These are phyloP conservation scores for Cephalopachus bancanus DNA, from an alignment of 2,797 vertebrate genomes.

Conservation along the genomic window DNA sequence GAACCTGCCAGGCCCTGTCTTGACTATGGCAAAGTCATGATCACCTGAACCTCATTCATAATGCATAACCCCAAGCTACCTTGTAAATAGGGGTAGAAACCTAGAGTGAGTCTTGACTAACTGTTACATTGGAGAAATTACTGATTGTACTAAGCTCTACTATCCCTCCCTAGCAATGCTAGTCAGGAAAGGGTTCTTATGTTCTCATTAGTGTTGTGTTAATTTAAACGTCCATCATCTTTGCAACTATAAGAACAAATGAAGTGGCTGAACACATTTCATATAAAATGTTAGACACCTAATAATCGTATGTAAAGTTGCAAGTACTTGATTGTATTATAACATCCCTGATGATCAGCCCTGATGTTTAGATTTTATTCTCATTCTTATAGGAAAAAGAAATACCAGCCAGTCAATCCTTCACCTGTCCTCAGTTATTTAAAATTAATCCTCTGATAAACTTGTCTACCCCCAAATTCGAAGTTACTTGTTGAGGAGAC, in stretches of 20 bases:
- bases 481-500: not conserved
- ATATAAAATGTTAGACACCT: not conserved
- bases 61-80: not conserved
- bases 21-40: not conserved
- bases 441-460: constrained; percentile 8
- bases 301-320: not conserved
- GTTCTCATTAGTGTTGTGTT: not conserved
- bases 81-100: not conserved
- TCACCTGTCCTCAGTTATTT: not conserved
- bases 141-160: not conserved
- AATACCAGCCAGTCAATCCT: not conserved
- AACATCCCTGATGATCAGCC: not conserved
- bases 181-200: not conserved
- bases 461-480: not conserved
- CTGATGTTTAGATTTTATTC: constrained; percentile 10
- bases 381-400: constrained; percentile 24
- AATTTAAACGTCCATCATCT: not conserved
- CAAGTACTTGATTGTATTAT: not conserved
- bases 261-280: constrained; percentile 31
- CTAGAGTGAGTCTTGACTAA: not conserved
- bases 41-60: not conserved
- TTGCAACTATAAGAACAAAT: not conserved
- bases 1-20: not conserved
- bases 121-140: not conserved
- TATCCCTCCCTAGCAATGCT: not conserved